These are phyloP conservation scores for Zelostemma sp. DNA, from an alignment of 1,140 invertebrate genomes.

Conservation along the genomic window DNA sequence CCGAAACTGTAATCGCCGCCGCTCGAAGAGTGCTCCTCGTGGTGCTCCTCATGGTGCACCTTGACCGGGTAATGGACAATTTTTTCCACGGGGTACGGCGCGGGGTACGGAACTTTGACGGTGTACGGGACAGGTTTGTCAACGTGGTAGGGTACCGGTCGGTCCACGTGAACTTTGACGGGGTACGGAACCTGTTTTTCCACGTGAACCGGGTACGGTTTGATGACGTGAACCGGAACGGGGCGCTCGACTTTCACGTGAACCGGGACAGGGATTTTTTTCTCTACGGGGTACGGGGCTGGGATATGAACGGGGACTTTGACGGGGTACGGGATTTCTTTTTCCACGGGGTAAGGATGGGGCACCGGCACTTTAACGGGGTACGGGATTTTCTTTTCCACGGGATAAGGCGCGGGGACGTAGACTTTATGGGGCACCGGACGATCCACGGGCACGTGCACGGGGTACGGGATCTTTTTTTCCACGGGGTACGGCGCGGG, in stretches of 20 bases:
- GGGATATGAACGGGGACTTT: slow-evolving; percentile 67
- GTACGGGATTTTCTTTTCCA: slow-evolving; percentile 54
- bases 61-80: slow-evolving; percentile 41
- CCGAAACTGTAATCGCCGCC: slow-evolving; percentile 48
- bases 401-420: slow-evolving; percentile 61
- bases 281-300: slow-evolving; percentile 55
- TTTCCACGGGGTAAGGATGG: slow-evolving; percentile 55
- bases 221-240: slow-evolving; percentile 41
- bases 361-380: slow-evolving; percentile 67
- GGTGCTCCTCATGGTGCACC: slow-evolving; percentile 37
- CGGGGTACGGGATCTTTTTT: slow-evolving; percentile 57
- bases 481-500: slow-evolving; percentile 60
- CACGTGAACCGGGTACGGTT: slow-evolving; percentile 60
- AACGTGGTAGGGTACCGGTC: slow-evolving; percentile 61
- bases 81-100: slow-evolving; percentile 57
- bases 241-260: slow-evolving; percentile 50
- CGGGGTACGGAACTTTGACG: slow-evolving; percentile 60
- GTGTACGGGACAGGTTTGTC: slow-evolving; percentile 56
- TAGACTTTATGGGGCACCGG: slow-evolving; percentile 64
- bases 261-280: slow-evolving; percentile 58
- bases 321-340: slow-evolving; percentile 58
- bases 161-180: slow-evolving; percentile 64
- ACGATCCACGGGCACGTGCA: slow-evolving; percentile 62
- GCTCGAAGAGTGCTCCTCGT: background rate
- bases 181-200: slow-evolving; percentile 55